Percentiles rank a stretch among this genome's conserved stretches.
Evolutionary conservation across 2,113 vertebrate species (phyloP).

Genomic region (Hymenochirus boettgeri): DNA sequence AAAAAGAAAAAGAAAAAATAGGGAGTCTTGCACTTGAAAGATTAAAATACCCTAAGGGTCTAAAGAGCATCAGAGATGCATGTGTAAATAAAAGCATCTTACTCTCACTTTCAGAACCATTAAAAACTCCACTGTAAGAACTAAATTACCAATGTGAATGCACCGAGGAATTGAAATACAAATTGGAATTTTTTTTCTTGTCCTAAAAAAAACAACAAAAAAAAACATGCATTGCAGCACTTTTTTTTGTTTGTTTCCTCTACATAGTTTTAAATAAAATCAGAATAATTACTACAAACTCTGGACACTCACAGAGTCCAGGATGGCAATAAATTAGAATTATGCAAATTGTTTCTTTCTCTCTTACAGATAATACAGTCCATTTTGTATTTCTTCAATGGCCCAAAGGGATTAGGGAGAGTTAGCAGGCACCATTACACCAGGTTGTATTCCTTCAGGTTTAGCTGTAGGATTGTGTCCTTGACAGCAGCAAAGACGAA

Average conservation of each 20-base stretch:
- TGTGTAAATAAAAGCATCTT: slow-evolving; percentile 43
- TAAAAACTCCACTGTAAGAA: slow-evolving; percentile 35
- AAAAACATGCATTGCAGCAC: slow-evolving; percentile 66
- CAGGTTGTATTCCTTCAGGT: slow-evolving; percentile 94
- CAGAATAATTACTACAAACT: slow-evolving; percentile 78
- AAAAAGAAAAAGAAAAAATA: slow-evolving; percentile 46
- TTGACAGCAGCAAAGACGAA: slow-evolving; percentile 95
- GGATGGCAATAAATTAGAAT: slow-evolving; percentile 90
- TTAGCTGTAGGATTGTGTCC: slow-evolving; percentile 90
- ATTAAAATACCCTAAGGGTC: slow-evolving; percentile 12
- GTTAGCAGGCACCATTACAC: slow-evolving; percentile 65
- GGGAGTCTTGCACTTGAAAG: slow-evolving; percentile 52
- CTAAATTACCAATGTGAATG: slow-evolving; percentile 56
- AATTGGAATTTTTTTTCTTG: slow-evolving; percentile 71
- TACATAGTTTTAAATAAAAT: slow-evolving; percentile 79
- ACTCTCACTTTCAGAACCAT: slow-evolving; percentile 52
- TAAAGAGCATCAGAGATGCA: slow-evolving; percentile 14
- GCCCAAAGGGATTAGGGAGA: slow-evolving; percentile 46
- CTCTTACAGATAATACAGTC: slow-evolving; percentile 74
- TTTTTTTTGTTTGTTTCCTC: slow-evolving; percentile 56
- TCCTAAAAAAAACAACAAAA: slow-evolving; percentile 69
- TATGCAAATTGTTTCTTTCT: slow-evolving; percentile 67
- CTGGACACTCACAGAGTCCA: slow-evolving; percentile 69
- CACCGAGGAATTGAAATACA: slow-evolving; percentile 65
- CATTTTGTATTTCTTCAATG: slow-evolving; percentile 59